Evolutionary conservation across 1,140 invertebrate species (phyloP), one percentile per base, ranked within the genome.

Genomic region (Melitaea cinxia): DNA sequence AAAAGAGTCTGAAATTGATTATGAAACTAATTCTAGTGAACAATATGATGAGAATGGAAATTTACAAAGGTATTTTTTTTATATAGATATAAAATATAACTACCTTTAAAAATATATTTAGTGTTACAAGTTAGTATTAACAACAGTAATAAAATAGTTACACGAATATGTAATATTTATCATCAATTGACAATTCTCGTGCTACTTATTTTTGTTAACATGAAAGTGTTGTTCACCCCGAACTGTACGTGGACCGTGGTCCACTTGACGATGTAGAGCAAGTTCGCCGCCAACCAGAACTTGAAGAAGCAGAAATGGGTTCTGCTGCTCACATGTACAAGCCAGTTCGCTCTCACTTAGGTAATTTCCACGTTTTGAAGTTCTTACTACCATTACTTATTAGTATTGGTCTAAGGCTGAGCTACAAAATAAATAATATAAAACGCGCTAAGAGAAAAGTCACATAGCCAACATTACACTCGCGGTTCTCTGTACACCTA

Each of bases 241-340:
- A 87, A 30, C 66, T 72, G 5, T 83, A 87, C 47, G 78, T 88
- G 10, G 88, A 91, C 23, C 78, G 86, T n/a, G 88, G 88, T 6
- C 88, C 88, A 4, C 54, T 91, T 15, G 88, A 91, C 28, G 88
- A 91, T 35, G 85, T 91, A 14, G 88, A 91, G 62, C 88, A 91
- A 70, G 73, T 88, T 4, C 77, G 88, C 2, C 80, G 86, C 6
- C 86, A 89, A 55, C 88, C 88, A 23, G 88, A 91, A 73, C 70
- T 89, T n/a, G 88, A 91, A 65, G 88, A 91, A 69, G 88, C 76
- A 9, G 88, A 91, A 65, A 84, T 88, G 80, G 77, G 75, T 4
- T 80, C 81, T 14, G 80, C 85, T 1, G 85, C 82, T 14, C 77
- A 81, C 49, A 57, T 85, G 7, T 87, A 85, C 59, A 89, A 91